phyloP scores from a whole-genome alignment of 2,113 vertebrate genomes.

The Myiagra hebetior region DNA sequence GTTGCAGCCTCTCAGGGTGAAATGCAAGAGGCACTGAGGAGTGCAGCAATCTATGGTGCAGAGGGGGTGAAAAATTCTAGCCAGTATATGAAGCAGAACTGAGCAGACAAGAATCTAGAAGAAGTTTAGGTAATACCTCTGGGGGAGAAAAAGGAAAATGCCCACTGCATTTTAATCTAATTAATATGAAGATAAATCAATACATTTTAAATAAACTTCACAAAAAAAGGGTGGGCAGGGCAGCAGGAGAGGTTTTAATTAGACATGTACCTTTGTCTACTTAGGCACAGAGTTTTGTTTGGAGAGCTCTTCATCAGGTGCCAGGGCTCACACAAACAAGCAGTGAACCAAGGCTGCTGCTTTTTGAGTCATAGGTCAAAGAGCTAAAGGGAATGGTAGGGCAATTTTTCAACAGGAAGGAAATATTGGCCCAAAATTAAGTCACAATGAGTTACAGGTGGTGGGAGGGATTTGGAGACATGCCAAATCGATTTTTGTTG shows the following conservation, averaged over 20 bases:
- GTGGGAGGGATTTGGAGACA: neutral
- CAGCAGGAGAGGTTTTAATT: neutral
- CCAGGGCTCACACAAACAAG: neutral
- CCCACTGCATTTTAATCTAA: neutral
- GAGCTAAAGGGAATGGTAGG: neutral
- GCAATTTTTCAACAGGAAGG: neutral
- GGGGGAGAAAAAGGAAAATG: rapidly evolving
- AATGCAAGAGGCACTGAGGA: neutral
- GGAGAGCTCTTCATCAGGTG: neutral
- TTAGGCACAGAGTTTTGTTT: neutral
- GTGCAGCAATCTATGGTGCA: neutral
- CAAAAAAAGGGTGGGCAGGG: neutral
- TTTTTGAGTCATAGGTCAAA: neutral
- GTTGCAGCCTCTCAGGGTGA: neutral
- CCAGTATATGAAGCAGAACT: neutral
- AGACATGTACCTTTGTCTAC: neutral
- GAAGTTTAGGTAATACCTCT: neutral
- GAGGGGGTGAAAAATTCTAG: neutral
- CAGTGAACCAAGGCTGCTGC: neutral
- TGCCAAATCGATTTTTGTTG: neutral
- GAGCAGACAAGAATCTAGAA: neutral
- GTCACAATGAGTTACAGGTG: neutral
- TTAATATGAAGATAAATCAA: neutral
- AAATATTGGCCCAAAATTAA: neutral
- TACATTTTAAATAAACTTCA: neutral